Conservation (phyloP, 1,140 invertebrate species). For the Harpegnathos saltator region DNA sequence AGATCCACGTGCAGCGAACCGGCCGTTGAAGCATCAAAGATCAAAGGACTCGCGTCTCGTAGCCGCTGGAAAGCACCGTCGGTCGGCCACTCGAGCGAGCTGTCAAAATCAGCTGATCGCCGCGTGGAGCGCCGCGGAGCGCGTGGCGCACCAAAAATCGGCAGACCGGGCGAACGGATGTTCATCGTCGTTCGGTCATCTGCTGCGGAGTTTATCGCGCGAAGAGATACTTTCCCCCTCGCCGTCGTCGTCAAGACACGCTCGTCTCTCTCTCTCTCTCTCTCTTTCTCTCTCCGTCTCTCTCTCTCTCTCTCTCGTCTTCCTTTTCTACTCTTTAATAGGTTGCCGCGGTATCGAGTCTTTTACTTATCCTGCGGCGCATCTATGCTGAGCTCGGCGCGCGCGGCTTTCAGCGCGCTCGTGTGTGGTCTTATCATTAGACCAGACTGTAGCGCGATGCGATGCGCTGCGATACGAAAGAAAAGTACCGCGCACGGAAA, state of each 20-base stretch:
- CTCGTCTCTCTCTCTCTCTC: slow-evolving; percentile 19
- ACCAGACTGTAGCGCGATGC: slow-evolving; percentile 16
- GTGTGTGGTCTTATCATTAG: slow-evolving; percentile 64
- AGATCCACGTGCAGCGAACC: too few relatives aligned
- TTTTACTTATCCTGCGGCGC: slow-evolving; percentile 39
- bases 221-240: not conserved
- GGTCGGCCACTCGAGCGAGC: too few relatives aligned
- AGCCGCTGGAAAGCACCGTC: too few relatives aligned
- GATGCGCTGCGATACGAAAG: slow-evolving; percentile 18
- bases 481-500: not conserved
- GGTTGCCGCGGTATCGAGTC: not conserved
- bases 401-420: not conserved
- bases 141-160: too few relatives aligned
- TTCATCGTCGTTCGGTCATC: not conserved
- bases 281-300: too few relatives aligned
- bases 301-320: slow-evolving; percentile 33
- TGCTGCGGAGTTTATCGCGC: not conserved
- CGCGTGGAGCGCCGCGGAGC: too few relatives aligned
- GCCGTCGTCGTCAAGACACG: not conserved
- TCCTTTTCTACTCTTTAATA: slow-evolving; percentile 42
- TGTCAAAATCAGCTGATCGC: too few relatives aligned
- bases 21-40: too few relatives aligned
- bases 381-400: slow-evolving; percentile 10
- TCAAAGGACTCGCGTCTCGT: too few relatives aligned
- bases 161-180: too few relatives aligned